Base-by-base conservation (phyloP, 2,797 vertebrate genomes). In the Spizella passerina region DNA sequence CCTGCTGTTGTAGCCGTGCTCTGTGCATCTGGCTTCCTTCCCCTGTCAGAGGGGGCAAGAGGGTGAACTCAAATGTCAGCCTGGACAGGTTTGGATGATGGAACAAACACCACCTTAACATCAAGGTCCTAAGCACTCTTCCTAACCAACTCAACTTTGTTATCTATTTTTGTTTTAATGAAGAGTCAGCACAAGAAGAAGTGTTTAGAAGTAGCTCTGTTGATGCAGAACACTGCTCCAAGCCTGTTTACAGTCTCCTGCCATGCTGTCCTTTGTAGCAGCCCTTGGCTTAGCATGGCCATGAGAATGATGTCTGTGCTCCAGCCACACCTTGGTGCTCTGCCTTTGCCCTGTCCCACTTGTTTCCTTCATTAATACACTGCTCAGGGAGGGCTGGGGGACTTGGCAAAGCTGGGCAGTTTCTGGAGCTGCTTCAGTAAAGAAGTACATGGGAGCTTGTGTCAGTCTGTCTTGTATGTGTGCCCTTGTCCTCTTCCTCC, bases 271-370 rank as follows among this genome's bases (percentile, higher is more conserved):
- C 38, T 65, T 69, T 50, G 34, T 6, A 57, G 38, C 23, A 79
- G 46, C 21, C 38, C n/a, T 72, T 50, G 36, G 39, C 41, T 36
- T 56, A 65, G 30, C 36, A 4, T 0, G 78, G 50, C 12, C 9
- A 34, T 0, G 4, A 39, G 34, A 44, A n/a, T 0, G 1, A 30
- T 9, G 19, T 21, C 55, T 1, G 0, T 56, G 61, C n/a, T 71
- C 26, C 75, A 69, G 49, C 6, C 14, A 82, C n/a, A 27, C 29
- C 68, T 64, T 8, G 18, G 6, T 65, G 26, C 24, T 49, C 55
- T 41, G 29, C 27, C 13, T 20, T 4, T n/a, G 12, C 55, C 29
- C 9, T 24, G 18, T 52, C 56, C 39, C 34, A 15, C 14, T 60
- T 49, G 29, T 29, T 79, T 65, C 19, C 59, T 46, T 72, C 50